Percentiles rank a stretch among this genome's conserved stretches.
Evolutionary conservation across 2,797 vertebrate species (phyloP).

Genomic region (Kryptopterus vitreolus): DNA sequence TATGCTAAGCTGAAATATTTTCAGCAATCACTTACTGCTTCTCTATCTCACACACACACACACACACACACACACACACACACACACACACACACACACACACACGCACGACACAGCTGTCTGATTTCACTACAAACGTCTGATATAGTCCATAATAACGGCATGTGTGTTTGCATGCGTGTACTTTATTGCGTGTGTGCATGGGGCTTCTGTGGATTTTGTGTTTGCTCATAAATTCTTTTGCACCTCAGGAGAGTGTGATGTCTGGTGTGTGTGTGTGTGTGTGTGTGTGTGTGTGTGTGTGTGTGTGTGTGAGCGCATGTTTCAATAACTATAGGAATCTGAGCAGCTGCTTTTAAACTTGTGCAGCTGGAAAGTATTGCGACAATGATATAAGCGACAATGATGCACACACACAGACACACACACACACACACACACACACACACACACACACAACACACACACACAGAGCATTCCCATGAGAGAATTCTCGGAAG

Average conservation of each 20-base stretch:
- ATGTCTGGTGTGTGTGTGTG: neutral
- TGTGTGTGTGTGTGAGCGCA: slow-evolving; percentile 5
- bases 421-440: slow-evolving; percentile 1
- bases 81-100: slow-evolving; percentile 11
- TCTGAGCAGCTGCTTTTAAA: slow-evolving; percentile 31
- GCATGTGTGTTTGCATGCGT: neutral
- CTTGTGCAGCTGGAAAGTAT: slow-evolving; percentile 36
- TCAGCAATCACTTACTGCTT: neutral
- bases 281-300: slow-evolving; percentile 14
- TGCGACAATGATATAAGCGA: neutral
- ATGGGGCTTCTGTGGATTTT: slow-evolving; percentile 1
- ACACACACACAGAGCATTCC: slow-evolving; percentile 7
- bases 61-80: slow-evolving; percentile 21
- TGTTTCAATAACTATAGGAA: neutral
- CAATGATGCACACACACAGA: neutral
- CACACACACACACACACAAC: neutral
- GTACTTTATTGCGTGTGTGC: slow-evolving; percentile 1
- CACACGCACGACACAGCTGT: neutral
- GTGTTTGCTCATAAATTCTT: slow-evolving; percentile 15
- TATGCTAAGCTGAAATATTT: slow-evolving; percentile 10
- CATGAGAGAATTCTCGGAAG: slow-evolving; percentile 4
- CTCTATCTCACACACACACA: neutral
- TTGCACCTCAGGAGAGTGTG: slow-evolving; percentile 1
- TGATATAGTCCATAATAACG: neutral
- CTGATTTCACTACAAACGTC: neutral